Conservation (phyloP, 2,797 vertebrate species). For the Cephalopachus bancanus region DNA sequence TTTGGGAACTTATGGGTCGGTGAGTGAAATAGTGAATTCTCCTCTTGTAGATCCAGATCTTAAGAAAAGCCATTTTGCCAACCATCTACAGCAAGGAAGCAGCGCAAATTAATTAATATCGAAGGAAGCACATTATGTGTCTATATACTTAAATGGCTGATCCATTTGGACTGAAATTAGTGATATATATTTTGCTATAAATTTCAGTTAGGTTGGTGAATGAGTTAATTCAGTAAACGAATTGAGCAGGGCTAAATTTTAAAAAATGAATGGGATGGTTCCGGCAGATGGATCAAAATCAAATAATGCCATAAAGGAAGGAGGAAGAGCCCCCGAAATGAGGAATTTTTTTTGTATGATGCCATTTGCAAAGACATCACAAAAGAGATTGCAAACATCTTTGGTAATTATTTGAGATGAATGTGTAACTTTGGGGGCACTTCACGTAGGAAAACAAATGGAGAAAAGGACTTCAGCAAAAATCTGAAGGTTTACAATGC, state of each 20-base stretch:
- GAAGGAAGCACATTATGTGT: background rate
- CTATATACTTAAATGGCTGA: conserved; percentile 28
- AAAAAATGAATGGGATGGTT: conserved; percentile 17
- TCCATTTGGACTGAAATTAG: conserved; percentile 24
- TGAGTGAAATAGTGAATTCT: background rate
- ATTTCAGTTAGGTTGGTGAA: conserved; percentile 41
- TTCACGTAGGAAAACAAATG: conserved; percentile 43
- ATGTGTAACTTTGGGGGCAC: background rate
- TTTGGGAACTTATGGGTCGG: background rate
- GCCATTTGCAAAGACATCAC: conserved; percentile 18
- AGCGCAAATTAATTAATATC: conserved; percentile 30
- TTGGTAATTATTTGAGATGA: conserved; percentile 48
- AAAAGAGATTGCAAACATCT: background rate
- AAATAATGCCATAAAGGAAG: background rate
- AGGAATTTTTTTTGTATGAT: background rate
- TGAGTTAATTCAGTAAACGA: conserved; percentile 41
- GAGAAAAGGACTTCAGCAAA: conserved; percentile 45
- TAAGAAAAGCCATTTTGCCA: conserved; percentile 22
- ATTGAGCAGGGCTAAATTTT: conserved; percentile 33
- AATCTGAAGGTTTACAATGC: conserved; percentile 19
- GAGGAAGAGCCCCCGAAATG: background rate
- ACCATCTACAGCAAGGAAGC: background rate
- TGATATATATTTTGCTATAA: conserved; percentile 24
- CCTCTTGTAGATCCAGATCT: background rate
- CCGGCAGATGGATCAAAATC: conserved; percentile 47